Evolutionary conservation across 2,888 invertebrate species (phyloP), one percentile per base, ranked within the genome.

Genomic region (Cyrtodaria siliqua): DNA sequence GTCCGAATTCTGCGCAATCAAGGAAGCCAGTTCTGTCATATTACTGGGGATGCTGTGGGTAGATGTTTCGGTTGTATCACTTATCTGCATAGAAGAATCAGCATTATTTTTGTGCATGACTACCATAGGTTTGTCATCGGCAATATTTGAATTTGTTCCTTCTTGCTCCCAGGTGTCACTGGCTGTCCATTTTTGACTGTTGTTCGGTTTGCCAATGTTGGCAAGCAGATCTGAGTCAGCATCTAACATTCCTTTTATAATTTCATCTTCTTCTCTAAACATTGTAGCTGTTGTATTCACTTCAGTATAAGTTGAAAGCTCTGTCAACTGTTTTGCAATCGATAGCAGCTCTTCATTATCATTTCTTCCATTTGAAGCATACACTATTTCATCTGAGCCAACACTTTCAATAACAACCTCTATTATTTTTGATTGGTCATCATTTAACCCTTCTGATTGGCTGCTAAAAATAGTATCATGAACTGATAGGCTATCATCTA

Each of bases 311-410:
- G 56, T 70, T 9, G 80, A 80, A 14, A 80, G 42, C 55, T 80
- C 80, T 14, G 80, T 80, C 8, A 80, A 49, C 42, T 80, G 76
- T 56, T 73, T 76, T 14, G 80, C 80, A 29, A 80, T 77, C 2
- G 76, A 73, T 20, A 80, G 42, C 9, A 80, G 49, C 26, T 80
- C 80, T 40, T 80, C 80, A 63, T 77, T 70, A 3, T 69, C 70
- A 47, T 59, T 64, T 20, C 44, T 42, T 52, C 60, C 20, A 38
- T 62, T 20, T n/a, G 62, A 44, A 2, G 62, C 53, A 18, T 68
- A 57, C 2, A 63, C 57, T 18, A 56, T 50, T 26, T 56, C 63
- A 2, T 72, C 62, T 20, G 63, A 18, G 12, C 38, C 67, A 57
- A 69, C 40, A 1, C 50, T 29, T 29, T 67, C 66, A 40, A 50